Base-by-base conservation (phyloP, 2,113 vertebrate species). In the Datnioides undecimradiatus region DNA sequence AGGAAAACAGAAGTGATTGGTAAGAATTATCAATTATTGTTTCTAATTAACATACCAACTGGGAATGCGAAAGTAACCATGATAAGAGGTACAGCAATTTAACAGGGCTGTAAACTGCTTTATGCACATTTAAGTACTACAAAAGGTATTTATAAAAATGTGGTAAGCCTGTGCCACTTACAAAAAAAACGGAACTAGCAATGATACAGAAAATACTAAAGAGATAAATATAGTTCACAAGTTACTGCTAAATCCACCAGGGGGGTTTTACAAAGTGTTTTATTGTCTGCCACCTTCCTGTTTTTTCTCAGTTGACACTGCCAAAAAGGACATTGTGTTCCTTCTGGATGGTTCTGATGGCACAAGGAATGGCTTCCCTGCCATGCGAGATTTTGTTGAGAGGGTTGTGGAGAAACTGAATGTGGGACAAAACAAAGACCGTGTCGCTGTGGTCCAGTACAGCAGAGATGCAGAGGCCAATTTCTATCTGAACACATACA, bases 251-350 rank as follows among this genome's bases (percentile, higher is more conserved):
- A 33, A 13, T 8, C n/a, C 13, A 16, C 1, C 10, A 46, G 12
- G 1, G 7, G 34, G 19, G 0, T 8, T 29, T 10, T 31, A 5
- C 33, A 23, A 33, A 11, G 8, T 8, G 8, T 23, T 41, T 45
- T 2, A 54, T 40, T 14, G 46, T 17, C 23, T 67, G 41, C 49
- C n/a, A n/a, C n/a, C 45, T 51, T 54, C 29, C 60, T 59, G 14
- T 73, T 46, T 46, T 38, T 72, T 46, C 46, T 65, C 60, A 83
- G 76, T 66, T 25, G 76, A 88, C 14, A 64, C 29, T 73, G 65
- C 93, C 43, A 95, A 95, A 88, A 97, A 95, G 78, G 97, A 98
- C 11, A 88, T 98, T 66, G 95, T 98, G 49, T 97, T 98, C 86
- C 91, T 98, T 70, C 90, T 98, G 0, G 97, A 98, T 23, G 96